Conservation (phyloP, 2,113 vertebrate species). For the Opisthocomus hoazin region DNA sequence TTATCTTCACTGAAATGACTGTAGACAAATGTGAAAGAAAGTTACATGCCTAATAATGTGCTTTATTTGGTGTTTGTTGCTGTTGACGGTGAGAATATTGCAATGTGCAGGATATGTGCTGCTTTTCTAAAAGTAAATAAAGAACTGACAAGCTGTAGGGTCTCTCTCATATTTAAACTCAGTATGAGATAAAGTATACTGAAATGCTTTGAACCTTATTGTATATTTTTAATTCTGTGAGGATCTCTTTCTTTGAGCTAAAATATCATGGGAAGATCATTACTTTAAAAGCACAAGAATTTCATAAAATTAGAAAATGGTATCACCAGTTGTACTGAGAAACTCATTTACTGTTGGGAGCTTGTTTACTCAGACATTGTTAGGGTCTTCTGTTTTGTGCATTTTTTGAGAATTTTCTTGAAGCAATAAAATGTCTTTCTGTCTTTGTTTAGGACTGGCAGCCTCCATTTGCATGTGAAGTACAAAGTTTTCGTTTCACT, state of each 20-base stretch:
- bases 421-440: not conserved
- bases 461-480: conserved; percentile 96
- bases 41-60: not conserved
- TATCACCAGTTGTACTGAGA: not conserved
- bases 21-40: not conserved
- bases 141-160: rapidly evolving
- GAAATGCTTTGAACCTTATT: not conserved
- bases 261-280: not conserved
- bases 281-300: not conserved
- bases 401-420: not conserved
- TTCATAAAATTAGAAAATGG: not conserved
- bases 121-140: not conserved
- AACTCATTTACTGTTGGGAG: not conserved
- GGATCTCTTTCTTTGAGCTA: not conserved
- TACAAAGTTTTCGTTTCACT: conserved; percentile 94
- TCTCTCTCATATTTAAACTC: not conserved
- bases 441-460: conserved; percentile 88
- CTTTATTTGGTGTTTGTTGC: not conserved
- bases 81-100: not conserved
- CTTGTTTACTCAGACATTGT: not conserved
- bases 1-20: not conserved
- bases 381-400: not conserved
- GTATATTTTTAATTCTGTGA: not conserved
- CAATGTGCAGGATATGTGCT: not conserved
- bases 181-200: not conserved